These are phyloP conservation scores for Pseudonaja textilis DNA, from an alignment of 2,113 vertebrate genomes.

Conservation along the genomic window DNA sequence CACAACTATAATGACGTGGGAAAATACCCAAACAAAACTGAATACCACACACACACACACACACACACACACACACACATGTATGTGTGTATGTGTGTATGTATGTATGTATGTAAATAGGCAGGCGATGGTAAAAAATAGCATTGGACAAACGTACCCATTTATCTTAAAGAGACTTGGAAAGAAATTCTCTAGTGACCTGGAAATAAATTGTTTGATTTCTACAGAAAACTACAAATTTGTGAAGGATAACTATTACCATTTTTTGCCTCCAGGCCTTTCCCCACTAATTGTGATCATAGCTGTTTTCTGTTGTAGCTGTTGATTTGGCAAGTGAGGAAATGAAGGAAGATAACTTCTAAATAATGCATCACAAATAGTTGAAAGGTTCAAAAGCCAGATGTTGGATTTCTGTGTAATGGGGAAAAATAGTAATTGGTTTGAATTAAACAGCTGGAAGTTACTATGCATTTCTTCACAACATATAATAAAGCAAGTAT, in stretches of 20 bases:
- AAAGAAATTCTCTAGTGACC: not conserved
- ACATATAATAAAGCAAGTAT: not conserved
- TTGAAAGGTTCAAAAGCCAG: not conserved
- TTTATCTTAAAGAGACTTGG: not conserved
- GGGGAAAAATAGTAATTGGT: not conserved
- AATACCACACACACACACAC: no score
- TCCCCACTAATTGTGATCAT: not conserved
- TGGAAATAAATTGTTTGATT: not conserved
- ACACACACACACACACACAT: no score
- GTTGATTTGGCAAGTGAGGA: not conserved
- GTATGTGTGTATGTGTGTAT: no score
- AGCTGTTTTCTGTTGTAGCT: not conserved
- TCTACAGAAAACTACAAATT: not conserved
- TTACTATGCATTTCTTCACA: not conserved
- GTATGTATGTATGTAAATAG: not conserved
- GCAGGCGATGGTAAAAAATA: not conserved
- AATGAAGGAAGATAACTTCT: not conserved
- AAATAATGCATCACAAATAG: not conserved
- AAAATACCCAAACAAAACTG: no score
- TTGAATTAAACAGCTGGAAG: not conserved
- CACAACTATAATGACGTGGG: no score
- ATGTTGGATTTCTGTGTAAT: not conserved
- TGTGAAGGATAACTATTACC: not conserved
- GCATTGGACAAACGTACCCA: not conserved
- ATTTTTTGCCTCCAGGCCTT: not conserved